Percentiles rank a stretch among this genome's conserved stretches.
Evolutionary conservation across 2,113 vertebrate species (phyloP).

Genomic region (Athene noctua): DNA sequence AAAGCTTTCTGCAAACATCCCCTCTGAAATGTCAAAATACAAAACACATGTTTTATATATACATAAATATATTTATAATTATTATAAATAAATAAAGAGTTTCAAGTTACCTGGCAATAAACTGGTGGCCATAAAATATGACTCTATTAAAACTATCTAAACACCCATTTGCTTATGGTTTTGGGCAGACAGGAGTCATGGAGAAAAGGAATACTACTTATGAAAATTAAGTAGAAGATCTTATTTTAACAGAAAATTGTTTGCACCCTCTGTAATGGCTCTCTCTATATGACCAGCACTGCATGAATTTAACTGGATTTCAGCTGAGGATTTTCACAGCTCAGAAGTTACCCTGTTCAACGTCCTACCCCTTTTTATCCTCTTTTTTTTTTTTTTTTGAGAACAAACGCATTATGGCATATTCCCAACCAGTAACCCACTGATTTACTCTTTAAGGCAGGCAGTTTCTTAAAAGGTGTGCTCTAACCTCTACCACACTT

Average conservation of each 20-base stretch:
- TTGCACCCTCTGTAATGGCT: not conserved
- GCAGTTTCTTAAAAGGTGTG: not conserved
- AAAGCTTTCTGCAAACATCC: slow-evolving; percentile 22
- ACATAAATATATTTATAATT: slow-evolving; percentile 43
- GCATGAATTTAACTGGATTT: not conserved
- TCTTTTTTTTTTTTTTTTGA: not conserved
- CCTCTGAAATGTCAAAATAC: slow-evolving; percentile 23
- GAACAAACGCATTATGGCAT: not conserved
- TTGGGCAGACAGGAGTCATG: not conserved
- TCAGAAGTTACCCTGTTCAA: not conserved
- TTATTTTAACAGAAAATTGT: not conserved
- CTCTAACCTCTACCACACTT: not conserved
- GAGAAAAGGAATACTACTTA: not conserved
- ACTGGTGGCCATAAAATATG: slow-evolving; percentile 16
- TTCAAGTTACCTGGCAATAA: slow-evolving; percentile 46
- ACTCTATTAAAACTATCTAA: not conserved
- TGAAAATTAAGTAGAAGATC: slow-evolving; percentile 15
- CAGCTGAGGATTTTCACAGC: slow-evolving; percentile 9
- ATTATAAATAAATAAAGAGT: slow-evolving; percentile 50
- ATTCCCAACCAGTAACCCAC: not conserved
- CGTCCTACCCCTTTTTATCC: not conserved
- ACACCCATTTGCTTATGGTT: not conserved
- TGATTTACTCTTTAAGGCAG: not conserved
- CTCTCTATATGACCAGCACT: not conserved
- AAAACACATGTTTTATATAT: slow-evolving; percentile 39